These are phyloP conservation scores for Scelioninae gen. 2 DNA, from an alignment of 2,888 invertebrate species.

Conservation along the genomic window DNA sequence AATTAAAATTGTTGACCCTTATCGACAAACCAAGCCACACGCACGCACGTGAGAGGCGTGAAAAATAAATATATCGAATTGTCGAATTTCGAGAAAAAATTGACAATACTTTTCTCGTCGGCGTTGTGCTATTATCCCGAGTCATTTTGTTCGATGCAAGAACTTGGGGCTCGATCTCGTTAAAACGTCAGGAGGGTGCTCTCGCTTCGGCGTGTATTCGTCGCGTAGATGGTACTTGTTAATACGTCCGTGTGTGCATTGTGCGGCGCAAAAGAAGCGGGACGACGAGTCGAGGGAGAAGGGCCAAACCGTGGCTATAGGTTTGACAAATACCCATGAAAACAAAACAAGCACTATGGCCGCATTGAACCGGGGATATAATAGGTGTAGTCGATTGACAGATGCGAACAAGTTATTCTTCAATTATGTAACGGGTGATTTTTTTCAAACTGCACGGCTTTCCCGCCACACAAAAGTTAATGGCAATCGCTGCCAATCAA, in stretches of 20 bases:
- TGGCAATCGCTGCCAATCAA: no score
- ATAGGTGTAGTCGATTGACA: conserved; percentile 11
- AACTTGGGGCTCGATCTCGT: conserved; percentile 50
- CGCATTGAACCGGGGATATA: conserved; percentile 6
- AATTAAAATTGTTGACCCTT: no score
- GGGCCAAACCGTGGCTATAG: conserved; percentile 38
- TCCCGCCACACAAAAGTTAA: no score
- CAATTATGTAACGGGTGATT: no score
- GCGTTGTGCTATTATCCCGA: conserved; percentile 42
- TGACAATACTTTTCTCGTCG: conserved; percentile 47
- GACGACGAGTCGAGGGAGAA: conserved; percentile 16
- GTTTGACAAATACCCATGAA: conserved; percentile 44
- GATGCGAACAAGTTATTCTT: conserved; percentile 23
- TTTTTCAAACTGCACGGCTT: no score
- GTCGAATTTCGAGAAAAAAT: conserved; percentile 30
- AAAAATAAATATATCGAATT: conserved; percentile 7
- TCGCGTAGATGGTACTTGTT: conserved; percentile 59
- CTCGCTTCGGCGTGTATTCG: conserved; percentile 23
- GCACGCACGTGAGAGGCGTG: no score
- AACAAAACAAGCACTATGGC: conserved; percentile 29
- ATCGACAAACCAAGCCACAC: no score
- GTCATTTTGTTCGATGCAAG: conserved; percentile 52
- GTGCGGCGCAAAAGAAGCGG: conserved; percentile 32
- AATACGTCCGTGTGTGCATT: conserved; percentile 51
- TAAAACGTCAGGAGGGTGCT: conserved; percentile 56